Base-by-base conservation (phyloP, 1,140 invertebrate genomes). In the Sycophila sp. region DNA sequence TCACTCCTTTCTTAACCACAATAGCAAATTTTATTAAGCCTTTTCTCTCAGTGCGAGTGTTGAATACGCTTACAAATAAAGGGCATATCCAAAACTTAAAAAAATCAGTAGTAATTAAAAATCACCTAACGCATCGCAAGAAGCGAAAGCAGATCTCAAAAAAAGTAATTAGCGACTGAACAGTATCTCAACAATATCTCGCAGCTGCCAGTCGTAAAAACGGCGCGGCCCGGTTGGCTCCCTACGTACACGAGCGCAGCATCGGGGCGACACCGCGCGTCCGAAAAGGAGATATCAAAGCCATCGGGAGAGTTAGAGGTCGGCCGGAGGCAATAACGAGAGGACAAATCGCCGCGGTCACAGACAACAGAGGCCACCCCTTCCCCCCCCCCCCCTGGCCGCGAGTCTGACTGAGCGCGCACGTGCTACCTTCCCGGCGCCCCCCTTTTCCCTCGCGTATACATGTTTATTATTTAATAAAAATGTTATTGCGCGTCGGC, bases 391-490 rank as follows among this genome's bases (percentile, higher is more conserved):
- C n/a, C 15, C 56, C 62, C 11, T 26, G 49, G 26, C 47, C 56
- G 24, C 42, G 40, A 53, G 28, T 34, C 68, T 64, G 47, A 17
- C 49, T n/a, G n/a, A n/a, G 49, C 73, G 26, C 53, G 62, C 55
- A 53, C 51, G 64, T 67, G 64, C 28, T 32, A 4, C 53, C 42
- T 55, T n/a, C 56, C 13, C 22, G 28, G 11, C 11, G 4, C 11
- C 38, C 11, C 32, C 22, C 34, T 11, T n/a, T 17, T 4, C 47
- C 24, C 60, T 13, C 72, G 59, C 53, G 49, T 75, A 68, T 69
- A 75, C 58, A 77, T 75, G 75, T 79, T 78, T 78, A 79, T 75
- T 79, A 80, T 81, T 79, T 81, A 81, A 82, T 82, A 78, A 80
- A 81, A 82, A 77, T 78, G 73, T 82, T 80, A 82, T 80, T 78